Evolutionary conservation across 1,140 invertebrate genomes (phyloP).

Genomic region (Physella acuta): DNA sequence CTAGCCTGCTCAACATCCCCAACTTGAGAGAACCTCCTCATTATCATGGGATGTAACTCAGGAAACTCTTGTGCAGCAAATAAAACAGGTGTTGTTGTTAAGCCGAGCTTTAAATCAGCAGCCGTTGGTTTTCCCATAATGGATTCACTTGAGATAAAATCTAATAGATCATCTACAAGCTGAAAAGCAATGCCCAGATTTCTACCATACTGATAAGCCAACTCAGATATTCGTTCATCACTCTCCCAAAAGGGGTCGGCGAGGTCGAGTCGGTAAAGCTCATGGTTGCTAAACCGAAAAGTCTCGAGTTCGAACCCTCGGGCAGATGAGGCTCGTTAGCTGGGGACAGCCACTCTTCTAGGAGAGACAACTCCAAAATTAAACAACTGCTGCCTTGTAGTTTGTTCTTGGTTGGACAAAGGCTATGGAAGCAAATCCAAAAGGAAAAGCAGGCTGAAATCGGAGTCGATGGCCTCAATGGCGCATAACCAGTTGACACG

Average conservation of each 20-base stretch:
- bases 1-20: slow-evolving; percentile 92
- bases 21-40: slow-evolving; percentile 88
- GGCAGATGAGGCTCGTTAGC: no score
- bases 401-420: no score
- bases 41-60: slow-evolving; percentile 93
- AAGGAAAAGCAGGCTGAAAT: no score
- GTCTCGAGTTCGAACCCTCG: no score
- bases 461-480: no score
- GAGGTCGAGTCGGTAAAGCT: no score
- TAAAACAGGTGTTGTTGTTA: slow-evolving; percentile 63
- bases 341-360: no score
- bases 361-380: no score
- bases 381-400: no score
- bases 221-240: slow-evolving; percentile 76
- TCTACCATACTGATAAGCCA: slow-evolving; percentile 92
- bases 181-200: slow-evolving; percentile 97
- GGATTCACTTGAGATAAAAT: slow-evolving; percentile 92
- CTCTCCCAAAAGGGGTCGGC: slow-evolving; percentile 81
- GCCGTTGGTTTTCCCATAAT: slow-evolving; percentile 93
- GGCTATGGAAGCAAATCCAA: no score
- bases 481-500: no score
- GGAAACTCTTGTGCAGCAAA: slow-evolving; percentile 72
- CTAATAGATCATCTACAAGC: slow-evolving; percentile 94
- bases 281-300: no score
- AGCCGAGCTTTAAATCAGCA: slow-evolving; percentile 83